Percentiles rank a stretch among this genome's conserved stretches.
Evolutionary conservation across 92 coral and sea anemone species (phyloP).

Genomic region (Palythoa grandiflora): DNA sequence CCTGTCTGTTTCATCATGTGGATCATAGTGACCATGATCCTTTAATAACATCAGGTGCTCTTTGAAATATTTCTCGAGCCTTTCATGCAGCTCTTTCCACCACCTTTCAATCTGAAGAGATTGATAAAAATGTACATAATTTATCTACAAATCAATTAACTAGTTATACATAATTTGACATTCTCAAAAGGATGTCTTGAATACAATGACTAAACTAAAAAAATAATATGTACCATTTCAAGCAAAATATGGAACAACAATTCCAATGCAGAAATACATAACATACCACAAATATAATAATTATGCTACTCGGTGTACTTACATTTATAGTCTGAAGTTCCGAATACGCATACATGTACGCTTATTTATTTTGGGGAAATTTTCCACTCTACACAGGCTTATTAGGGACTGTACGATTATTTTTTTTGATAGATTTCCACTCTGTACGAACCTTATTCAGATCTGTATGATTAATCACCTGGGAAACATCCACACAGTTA

Average conservation of each 20-base stretch:
- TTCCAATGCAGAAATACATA: constrained; percentile 14
- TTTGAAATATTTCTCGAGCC: constrained; percentile 42
- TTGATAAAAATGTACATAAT: constrained; percentile 27
- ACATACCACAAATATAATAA: constrained; percentile 10
- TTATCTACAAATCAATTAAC: constrained; percentile 20
- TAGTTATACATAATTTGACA: constrained; percentile 26
- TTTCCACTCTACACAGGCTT: not conserved
- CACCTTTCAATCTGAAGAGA: constrained; percentile 22
- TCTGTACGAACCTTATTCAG: constrained; percentile 49
- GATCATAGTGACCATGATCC: constrained; percentile 45
- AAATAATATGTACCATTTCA: constrained; percentile 4
- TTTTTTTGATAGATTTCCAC: constrained; percentile 26
- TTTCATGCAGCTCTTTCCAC: constrained; percentile 13
- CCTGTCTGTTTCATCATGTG: constrained; percentile 54
- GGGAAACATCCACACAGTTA: not conserved
- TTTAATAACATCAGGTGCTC: constrained; percentile 50
- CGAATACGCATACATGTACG: no score
- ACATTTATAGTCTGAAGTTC: not conserved
- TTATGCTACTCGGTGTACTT: constrained; percentile 23
- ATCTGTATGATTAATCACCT: constrained; percentile 33
- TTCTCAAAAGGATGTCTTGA: constrained; percentile 28
- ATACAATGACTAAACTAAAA: constrained; percentile 13
- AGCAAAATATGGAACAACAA: constrained; percentile 4
- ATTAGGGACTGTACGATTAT: not conserved
- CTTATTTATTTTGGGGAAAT: not conserved